Evolutionary conservation across 2,797 vertebrate genomes (phyloP), one percentile per base, ranked within the genome.

Genomic region (Cyclopterus lumpus): DNA sequence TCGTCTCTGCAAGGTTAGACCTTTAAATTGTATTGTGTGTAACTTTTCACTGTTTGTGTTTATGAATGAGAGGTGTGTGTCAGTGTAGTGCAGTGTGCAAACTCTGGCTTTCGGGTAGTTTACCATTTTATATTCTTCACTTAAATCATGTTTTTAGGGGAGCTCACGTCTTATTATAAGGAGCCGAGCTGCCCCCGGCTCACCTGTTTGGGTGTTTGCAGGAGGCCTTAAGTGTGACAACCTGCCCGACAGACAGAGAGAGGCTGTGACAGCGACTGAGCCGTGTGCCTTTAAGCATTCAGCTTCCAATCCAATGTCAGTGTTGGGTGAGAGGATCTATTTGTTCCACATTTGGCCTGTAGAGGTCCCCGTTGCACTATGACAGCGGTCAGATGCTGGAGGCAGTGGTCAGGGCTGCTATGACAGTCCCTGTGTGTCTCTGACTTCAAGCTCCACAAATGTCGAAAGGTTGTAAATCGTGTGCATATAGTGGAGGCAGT

Each of bases 351-450:
- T 7, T n/a, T 63, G 62, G 68, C 86, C 92, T 85, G 60, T 81
- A 89, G 92, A 91, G 88, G 91, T 57, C 90, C 51, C 85, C n/a
- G 38, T 89, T 86, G 90, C 10, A 75, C 85, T 53, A 14, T 36
- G 61, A 26, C 79, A 83, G n/a, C 5, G 18, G 49, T 42, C 42
- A 51, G 60, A 67, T 14, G 16, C 18, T 32, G 3, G 32, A 32
- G 3, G 71, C 22, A 32, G 42, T 48, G 36, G 59, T 71, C 26
- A 66, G 53, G 46, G 67, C 42, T 81, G 63, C 54, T 32, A 6
- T 11, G 22, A 28, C 34, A 51, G 15, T 62, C 54, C 24, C 36
- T 48, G 48, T 49, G 48, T 68, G 54, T 59, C 65, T 54, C 42
- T 82, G 26, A 81, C 81, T 84, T 71, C 5, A 26, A 42, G 36